Evolutionary conservation across 2,113 vertebrate genomes (phyloP), one percentile per base, ranked within the genome.

Genomic region (Pseudorasbora parva): DNA sequence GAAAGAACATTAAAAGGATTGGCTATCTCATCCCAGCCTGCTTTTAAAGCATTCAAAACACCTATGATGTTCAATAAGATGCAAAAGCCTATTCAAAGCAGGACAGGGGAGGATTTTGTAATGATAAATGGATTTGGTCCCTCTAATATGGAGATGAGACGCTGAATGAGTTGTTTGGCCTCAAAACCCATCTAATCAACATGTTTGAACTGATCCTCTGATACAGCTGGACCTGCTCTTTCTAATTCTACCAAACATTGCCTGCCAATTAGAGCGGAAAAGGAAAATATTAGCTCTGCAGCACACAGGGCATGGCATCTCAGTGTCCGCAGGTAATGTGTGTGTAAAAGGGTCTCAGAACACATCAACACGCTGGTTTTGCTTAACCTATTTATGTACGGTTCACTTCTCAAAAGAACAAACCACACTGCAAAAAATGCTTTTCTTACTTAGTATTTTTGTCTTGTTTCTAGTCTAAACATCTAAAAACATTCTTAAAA

Each of bases 91-190:
- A 37, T 84, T 78, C 43, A 84, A 69, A 69, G 66, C 64, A 79
- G 45, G 54, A 21, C 7, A 21, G 33, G 41, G 17, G 23, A 41
- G 8, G 8, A 37, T 30, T 51, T 68, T 68, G 82, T 83, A 68
- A 69, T 78, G 23, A 64, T 76, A 14, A 83, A 84, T 84, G 41
- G n/a, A n/a, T 69, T 25, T 47, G 33, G 11, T 72, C 37, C 23
- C 37, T 78, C 82, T 78, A 72, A 45, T 71, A 78, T 84, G 75
- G 23, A 84, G 41, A 78, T 78, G 62, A 79, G 49, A 72, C 37
- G 15, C 54, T 68, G 60, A 54, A 76, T 77, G 33, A 37, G 56
- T 27, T 21, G 45, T 23, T n/a, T 30, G 15, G 57, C 19, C 21
- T 57, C 56, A 27, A 82, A 72, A 75, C 14, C 37, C 33, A 47